These are phyloP conservation scores for Corydoras sp. DNA, from an alignment of 2,113 vertebrate species.

Conservation along the genomic window DNA sequence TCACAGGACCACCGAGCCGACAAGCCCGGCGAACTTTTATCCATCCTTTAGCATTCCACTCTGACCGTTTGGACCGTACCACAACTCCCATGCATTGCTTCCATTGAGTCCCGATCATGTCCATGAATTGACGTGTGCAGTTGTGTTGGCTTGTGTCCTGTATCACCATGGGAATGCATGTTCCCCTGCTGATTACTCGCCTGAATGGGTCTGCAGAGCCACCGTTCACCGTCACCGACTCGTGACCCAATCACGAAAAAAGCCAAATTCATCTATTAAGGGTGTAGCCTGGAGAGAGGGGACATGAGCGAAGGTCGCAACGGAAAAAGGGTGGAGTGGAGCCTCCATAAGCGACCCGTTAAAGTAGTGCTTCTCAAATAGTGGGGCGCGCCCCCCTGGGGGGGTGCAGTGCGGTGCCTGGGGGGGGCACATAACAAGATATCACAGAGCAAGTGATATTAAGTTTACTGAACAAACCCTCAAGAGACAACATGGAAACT, in stretches of 20 bases:
- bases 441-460: too few relatives aligned
- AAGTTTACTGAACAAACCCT: too few relatives aligned
- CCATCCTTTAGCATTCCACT: neutral
- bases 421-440: too few relatives aligned
- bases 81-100: too few relatives aligned
- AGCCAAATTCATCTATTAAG: constrained; percentile 25
- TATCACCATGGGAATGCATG: constrained; percentile 48
- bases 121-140: constrained; percentile 15
- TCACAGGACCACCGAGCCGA: constrained; percentile 37
- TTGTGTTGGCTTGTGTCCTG: constrained; percentile 39
- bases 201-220: constrained; percentile 43
- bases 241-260: constrained; percentile 45
- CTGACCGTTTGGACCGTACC: too few relatives aligned
- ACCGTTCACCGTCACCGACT: constrained; percentile 49
- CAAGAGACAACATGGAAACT: too few relatives aligned
- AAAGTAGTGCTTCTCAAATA: too few relatives aligned
- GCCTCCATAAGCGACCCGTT: constrained; percentile 14
- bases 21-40: constrained; percentile 48
- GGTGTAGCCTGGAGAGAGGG: constrained; percentile 19
- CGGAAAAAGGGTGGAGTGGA: constrained; percentile 27
- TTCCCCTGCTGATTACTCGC: constrained; percentile 46
- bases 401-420: too few relatives aligned
- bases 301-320: constrained; percentile 1
- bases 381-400: too few relatives aligned
- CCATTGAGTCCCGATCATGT: constrained; percentile 12